phyloP scores from a whole-genome alignment of 2,797 vertebrate species.

The Nyctibius grandis region DNA sequence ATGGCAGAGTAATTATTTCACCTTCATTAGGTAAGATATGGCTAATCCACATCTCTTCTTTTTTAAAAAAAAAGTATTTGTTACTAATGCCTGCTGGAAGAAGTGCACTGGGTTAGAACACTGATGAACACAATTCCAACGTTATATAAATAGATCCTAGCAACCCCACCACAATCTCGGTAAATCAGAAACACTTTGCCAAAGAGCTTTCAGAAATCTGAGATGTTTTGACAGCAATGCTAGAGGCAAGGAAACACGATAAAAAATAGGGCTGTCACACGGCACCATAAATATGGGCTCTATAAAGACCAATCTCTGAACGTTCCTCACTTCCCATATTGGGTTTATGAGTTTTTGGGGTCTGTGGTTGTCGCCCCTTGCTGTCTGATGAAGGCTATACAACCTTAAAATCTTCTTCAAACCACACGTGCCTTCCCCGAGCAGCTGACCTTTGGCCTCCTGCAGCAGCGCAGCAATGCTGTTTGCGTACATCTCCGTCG shows the following conservation, averaged over 20 bases:
- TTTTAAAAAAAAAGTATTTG: background rate
- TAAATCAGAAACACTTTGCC: background rate
- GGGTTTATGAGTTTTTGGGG: background rate
- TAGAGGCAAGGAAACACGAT: background rate
- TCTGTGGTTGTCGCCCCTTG: too few species aligned
- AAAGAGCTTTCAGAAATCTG: background rate
- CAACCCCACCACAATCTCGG: background rate
- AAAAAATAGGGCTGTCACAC: background rate
- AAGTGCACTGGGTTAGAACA: background rate
- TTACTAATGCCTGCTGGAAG: background rate
- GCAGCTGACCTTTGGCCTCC: slow-evolving; percentile 89
- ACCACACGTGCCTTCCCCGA: fast-evolving
- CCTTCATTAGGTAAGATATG: background rate
- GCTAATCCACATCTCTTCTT: background rate
- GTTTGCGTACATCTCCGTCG: slow-evolving; percentile 84
- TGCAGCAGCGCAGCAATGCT: slow-evolving; percentile 89
- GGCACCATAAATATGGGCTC: background rate
- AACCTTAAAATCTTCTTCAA: background rate
- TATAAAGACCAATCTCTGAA: background rate
- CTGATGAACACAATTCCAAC: background rate
- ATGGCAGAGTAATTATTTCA: fast-evolving
- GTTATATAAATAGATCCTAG: background rate
- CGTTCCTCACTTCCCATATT: background rate
- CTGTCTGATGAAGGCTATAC: background rate
- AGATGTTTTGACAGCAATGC: background rate